Percentiles rank a stretch among this genome's conserved stretches.
phyloP scores from a whole-genome alignment of 2,113 vertebrate genomes.

The Arvicanthis niloticus region DNA sequence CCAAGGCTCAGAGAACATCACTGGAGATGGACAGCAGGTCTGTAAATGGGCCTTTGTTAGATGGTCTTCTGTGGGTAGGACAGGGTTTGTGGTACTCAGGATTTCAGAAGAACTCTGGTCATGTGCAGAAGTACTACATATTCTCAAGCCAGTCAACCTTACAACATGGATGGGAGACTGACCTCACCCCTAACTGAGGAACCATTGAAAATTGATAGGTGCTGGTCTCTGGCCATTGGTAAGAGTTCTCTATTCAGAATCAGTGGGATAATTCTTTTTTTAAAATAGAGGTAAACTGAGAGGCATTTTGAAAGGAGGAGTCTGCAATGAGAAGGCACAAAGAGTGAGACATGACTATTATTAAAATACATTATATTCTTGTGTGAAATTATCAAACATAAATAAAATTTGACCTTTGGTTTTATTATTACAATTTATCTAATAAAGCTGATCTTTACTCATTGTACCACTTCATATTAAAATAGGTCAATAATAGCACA shows the following conservation, averaged over 20 bases:
- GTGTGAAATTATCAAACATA: background rate
- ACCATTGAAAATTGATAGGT: too few species aligned
- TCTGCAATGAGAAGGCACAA: background rate
- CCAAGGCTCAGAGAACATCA: background rate
- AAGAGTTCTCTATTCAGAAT: background rate
- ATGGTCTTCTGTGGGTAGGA: background rate
- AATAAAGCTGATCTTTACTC: background rate
- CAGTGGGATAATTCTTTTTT: background rate
- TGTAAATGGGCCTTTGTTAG: background rate
- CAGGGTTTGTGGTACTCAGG: background rate
- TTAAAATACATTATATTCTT: background rate
- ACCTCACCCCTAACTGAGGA: background rate
- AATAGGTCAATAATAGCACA: background rate
- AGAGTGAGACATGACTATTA: background rate
- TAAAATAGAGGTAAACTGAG: background rate
- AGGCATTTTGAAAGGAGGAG: background rate
- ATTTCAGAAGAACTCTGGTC: background rate
- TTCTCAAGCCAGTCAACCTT: too few species aligned
- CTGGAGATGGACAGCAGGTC: background rate
- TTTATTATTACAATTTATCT: background rate
- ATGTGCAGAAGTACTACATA: background rate
- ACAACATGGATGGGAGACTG: background rate
- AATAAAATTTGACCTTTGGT: background rate
- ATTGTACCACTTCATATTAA: background rate
- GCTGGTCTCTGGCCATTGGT: background rate